These are phyloP conservation scores for Aplocera efformata DNA, from an alignment of 2,888 invertebrate species.

Conservation along the genomic window DNA sequence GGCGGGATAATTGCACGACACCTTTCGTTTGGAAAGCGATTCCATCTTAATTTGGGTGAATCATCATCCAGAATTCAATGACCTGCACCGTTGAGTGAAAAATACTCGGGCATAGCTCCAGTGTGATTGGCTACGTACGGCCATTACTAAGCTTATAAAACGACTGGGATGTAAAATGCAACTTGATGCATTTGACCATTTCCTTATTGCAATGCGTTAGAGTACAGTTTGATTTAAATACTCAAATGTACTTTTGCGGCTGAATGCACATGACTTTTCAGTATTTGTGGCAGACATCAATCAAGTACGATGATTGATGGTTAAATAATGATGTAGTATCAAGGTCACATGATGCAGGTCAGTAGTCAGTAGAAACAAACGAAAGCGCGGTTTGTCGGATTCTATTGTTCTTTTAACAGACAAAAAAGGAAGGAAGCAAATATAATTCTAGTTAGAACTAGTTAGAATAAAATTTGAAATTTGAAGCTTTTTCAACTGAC, in stretches of 20 bases:
- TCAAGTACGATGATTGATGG: constrained; percentile 54
- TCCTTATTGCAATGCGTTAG: constrained; percentile 27
- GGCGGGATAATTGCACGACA: constrained; percentile 69
- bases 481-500: no score
- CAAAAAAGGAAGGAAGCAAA: no score
- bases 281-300: constrained; percentile 49
- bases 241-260: constrained; percentile 22
- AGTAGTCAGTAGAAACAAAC: constrained; percentile 45
- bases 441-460: no score
- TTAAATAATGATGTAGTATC: constrained; percentile 62
- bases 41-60: constrained; percentile 66
- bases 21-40: constrained; percentile 78
- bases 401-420: constrained; percentile 34
- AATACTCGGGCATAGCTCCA: constrained; percentile 30
- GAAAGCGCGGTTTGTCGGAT: constrained; percentile 42
- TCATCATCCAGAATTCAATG: constrained; percentile 51
- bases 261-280: constrained; percentile 39
- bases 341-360: constrained; percentile 56
- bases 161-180: constrained; percentile 23
- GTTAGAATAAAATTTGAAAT: no score
- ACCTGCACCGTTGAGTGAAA: constrained; percentile 27
- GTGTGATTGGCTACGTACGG: constrained; percentile 32
- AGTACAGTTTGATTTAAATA: constrained; percentile 26
- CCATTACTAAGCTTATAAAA: constrained; percentile 35
- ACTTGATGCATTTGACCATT: constrained; percentile 17